These are phyloP conservation scores for Polydrusus tereticollis DNA, from an alignment of 2,888 invertebrate genomes.

Conservation along the genomic window DNA sequence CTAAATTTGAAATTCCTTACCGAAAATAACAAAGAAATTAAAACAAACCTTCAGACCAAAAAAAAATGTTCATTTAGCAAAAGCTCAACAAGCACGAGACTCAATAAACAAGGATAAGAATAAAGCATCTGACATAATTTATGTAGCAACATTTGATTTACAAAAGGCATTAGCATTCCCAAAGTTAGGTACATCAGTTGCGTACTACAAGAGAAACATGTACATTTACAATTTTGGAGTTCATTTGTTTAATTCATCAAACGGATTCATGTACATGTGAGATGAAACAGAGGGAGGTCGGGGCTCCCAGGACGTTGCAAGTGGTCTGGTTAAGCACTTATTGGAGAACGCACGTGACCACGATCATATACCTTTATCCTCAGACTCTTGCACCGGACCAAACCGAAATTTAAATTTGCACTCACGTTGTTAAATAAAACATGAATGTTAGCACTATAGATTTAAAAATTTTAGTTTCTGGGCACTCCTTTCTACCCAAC, in stretches of 20 bases:
- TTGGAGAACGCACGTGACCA: slow-evolving; percentile 4
- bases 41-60: not conserved
- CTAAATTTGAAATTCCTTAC: too few species aligned
- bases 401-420: too few species aligned
- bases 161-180: slow-evolving; percentile 48
- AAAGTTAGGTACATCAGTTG: slow-evolving; percentile 54
- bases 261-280: not conserved
- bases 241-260: not conserved
- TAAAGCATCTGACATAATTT: not conserved
- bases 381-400: too few species aligned
- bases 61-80: not conserved
- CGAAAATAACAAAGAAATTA: not conserved
- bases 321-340: slow-evolving; percentile 16
- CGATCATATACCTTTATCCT: too few species aligned
- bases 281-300: slow-evolving; percentile 18
- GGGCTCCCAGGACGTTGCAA: slow-evolving; percentile 9
- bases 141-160: slow-evolving; percentile 38
- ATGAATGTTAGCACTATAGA: too few species aligned
- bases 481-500: too few species aligned
- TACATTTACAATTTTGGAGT: too few species aligned
- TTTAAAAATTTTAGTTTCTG: too few species aligned
- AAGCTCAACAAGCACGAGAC: not conserved
- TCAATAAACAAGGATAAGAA: not conserved
- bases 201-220: too few species aligned
- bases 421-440: not conserved